Percentiles rank a stretch among this genome's conserved stretches.
phyloP scores from a whole-genome alignment of 2,113 vertebrate species.

The Columbina picui region DNA sequence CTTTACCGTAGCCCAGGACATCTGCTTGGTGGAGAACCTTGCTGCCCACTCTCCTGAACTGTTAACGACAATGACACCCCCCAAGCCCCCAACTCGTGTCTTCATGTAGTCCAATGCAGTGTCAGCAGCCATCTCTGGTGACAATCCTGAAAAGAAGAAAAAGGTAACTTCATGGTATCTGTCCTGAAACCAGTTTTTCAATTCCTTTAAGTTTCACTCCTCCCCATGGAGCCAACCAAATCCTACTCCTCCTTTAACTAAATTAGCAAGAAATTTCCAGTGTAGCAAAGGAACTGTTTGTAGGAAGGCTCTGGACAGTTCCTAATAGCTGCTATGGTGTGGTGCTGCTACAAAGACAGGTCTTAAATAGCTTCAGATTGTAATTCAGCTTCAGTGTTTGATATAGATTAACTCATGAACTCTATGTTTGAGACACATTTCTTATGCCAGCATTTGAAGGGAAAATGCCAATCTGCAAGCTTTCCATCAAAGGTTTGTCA shows the following conservation, averaged over 20 bases:
- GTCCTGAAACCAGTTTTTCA: neutral
- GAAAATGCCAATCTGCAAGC: neutral
- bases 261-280: neutral
- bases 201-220: neutral
- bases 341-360: neutral
- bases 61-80: constrained; percentile 86
- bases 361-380: neutral
- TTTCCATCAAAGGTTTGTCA: neutral
- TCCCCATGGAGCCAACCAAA: neutral
- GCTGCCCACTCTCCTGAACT: constrained; percentile 85
- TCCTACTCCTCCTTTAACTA: neutral
- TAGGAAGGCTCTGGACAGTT: neutral
- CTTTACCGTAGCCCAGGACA: constrained; percentile 90
- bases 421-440: neutral
- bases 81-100: constrained; percentile 81
- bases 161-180: neutral
- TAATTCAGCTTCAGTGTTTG: neutral
- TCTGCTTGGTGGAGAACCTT: constrained; percentile 83
- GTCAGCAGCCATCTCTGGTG: constrained; percentile 81
- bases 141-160: constrained; percentile 79
- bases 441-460: neutral
- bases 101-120: constrained; percentile 84
- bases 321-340: neutral
- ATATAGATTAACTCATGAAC: neutral
- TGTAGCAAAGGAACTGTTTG: neutral